These are phyloP conservation scores for Cheilosia vulpina DNA, from an alignment of 2,888 invertebrate genomes.

Conservation along the genomic window DNA sequence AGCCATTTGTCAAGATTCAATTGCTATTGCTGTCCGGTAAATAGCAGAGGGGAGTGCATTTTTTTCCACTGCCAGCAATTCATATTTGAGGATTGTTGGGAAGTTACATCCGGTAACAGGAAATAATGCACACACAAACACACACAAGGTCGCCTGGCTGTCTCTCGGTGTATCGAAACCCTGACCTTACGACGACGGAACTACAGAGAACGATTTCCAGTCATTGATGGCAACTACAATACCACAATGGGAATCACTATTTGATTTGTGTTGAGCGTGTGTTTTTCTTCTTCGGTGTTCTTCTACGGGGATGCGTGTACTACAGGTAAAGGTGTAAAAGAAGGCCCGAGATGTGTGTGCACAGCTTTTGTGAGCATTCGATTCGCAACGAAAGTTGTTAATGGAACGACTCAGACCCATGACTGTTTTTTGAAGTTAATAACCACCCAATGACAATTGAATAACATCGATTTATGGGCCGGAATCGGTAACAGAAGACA, in stretches of 20 bases:
- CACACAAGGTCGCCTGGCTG: conserved; percentile 56
- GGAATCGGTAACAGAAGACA: neutral
- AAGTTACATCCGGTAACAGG: conserved; percentile 73
- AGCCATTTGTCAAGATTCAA: conserved; percentile 75
- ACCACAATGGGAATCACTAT: conserved; percentile 59
- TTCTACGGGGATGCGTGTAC: neutral
- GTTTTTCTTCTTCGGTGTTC: conserved; percentile 5
- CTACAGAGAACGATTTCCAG: conserved; percentile 27
- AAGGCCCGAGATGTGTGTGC: conserved; percentile 57
- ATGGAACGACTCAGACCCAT: conserved; percentile 41
- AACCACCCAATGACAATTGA: conserved; percentile 70
- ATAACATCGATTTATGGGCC: conserved; percentile 46
- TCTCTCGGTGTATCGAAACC: conserved; percentile 47
- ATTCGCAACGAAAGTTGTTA: conserved; percentile 70
- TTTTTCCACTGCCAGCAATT: conserved; percentile 33
- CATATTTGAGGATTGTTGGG: conserved; percentile 68
- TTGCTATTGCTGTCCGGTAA: conserved; percentile 67
- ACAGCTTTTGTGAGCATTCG: conserved; percentile 68
- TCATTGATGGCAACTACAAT: conserved; percentile 51
- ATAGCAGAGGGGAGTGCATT: conserved; percentile 52
- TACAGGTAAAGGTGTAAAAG: conserved; percentile 70
- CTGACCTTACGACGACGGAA: conserved; percentile 41
- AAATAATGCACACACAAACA: conserved; percentile 62
- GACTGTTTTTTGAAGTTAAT: conserved; percentile 59
- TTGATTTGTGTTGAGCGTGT: conserved; percentile 33